Evolutionary conservation across 2,797 vertebrate genomes (phyloP).

Genomic region (Antennarius maculatus): DNA sequence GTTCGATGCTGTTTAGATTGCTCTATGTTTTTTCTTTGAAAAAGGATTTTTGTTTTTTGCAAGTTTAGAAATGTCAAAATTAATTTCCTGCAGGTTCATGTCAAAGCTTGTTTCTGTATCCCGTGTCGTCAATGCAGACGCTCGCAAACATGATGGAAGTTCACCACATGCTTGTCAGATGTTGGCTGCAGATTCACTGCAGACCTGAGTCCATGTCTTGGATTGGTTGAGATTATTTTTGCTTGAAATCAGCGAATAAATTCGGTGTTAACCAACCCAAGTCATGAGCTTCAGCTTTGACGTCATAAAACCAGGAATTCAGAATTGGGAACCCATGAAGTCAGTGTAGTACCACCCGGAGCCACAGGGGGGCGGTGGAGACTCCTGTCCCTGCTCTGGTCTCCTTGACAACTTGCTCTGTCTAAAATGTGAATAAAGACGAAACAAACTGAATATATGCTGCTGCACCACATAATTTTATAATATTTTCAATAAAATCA

Average conservation of each 20-base stretch:
- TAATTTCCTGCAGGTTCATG: too few relatives aligned
- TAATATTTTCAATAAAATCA: conserved; percentile 81
- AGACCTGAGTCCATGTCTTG: conserved; percentile 7
- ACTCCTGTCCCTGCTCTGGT: conserved; percentile 29
- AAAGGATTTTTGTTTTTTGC: conserved; percentile 10
- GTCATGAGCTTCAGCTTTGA: conserved; percentile 28
- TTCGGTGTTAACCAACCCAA: conserved; percentile 9
- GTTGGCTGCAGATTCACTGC: conserved; percentile 6
- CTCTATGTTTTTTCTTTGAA: conserved; percentile 19
- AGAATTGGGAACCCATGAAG: conserved; percentile 9
- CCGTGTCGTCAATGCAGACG: too few relatives aligned
- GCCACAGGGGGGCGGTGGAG: conserved; percentile 52
- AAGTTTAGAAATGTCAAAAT: conserved; percentile 30
- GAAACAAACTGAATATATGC: conserved; percentile 62
- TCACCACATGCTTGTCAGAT: not conserved
- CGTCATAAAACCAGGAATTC: conserved; percentile 1
- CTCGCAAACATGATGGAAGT: conserved; percentile 1
- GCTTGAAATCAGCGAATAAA: conserved; percentile 17
- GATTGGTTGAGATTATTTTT: conserved; percentile 19
- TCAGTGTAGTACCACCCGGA: conserved; percentile 27
- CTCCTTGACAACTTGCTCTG: conserved; percentile 53
- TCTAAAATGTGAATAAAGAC: conserved; percentile 67
- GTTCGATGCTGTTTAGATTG: not conserved
- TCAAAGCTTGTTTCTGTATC: conserved; percentile 1
- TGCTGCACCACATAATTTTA: conserved; percentile 76